A percentile compares a stretch with the other conserved stretches of the same genome.
These are phyloP conservation scores for Neomonachus schauinslandi DNA, from an alignment of 2,113 vertebrate species.

Conservation along the genomic window DNA sequence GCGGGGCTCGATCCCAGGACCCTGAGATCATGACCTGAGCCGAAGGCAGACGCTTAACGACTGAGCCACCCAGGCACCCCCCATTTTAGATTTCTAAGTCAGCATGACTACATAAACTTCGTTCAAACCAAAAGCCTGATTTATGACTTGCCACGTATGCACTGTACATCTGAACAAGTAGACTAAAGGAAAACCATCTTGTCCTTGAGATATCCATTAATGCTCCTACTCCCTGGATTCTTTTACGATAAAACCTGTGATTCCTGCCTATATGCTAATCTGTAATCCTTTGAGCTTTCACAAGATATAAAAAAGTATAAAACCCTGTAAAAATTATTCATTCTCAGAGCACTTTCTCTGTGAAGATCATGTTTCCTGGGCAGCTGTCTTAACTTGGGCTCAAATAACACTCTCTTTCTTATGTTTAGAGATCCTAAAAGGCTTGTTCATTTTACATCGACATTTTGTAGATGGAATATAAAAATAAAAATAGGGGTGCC, in stretches of 20 bases:
- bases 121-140: not conserved
- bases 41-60: too few relatives aligned
- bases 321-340: not conserved
- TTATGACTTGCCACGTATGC: not conserved
- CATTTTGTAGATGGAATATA: not conserved
- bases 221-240: not conserved
- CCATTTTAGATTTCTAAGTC: not conserved
- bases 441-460: not conserved
- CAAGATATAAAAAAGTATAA: not conserved
- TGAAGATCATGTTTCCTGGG: not conserved
- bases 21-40: too few relatives aligned
- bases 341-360: not conserved
- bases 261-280: not conserved
- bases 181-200: not conserved
- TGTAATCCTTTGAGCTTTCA: not conserved
- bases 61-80: too few relatives aligned
- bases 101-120: not conserved
- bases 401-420: not conserved
- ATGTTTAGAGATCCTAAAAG: not conserved
- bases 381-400: not conserved
- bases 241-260: not conserved
- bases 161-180: not conserved
- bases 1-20: too few relatives aligned
- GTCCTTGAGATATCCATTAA: not conserved
- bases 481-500: not conserved